Evolutionary conservation across 2,797 vertebrate species (phyloP), one percentile per base, ranked within the genome.

Genomic region (Gallinago solitaria): DNA sequence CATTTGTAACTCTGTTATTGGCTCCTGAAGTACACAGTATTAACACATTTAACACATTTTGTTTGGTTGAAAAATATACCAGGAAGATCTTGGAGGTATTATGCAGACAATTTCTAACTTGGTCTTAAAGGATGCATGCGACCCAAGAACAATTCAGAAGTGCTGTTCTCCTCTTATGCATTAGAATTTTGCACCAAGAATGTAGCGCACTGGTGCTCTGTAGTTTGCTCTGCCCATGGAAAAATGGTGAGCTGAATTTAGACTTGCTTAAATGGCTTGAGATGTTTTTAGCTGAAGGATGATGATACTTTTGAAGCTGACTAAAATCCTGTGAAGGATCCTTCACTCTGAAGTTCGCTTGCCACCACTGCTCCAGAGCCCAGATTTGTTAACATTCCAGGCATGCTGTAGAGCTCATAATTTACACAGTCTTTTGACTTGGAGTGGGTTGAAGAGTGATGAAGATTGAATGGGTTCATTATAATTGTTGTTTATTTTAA

Each of bases 301-400:
- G 47, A 59, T 59, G 48, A 69, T 64, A 30, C 47, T 87, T 76
- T n/a, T 67, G 69, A 70, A 67, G 32, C 15, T 83, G 73, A 77
- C 64, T 84, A 32, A 74, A 95, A 85, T 53, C 33, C 37, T 47
- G 12, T 80, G 83, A 78, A 76, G 60, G 20, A 84, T 90, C 16
- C 45, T 90, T 87, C 47, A 41, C 64, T 64, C 74, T 59, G 3
- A 47, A 77, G 12, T 71, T 95, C 65, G 54, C 41, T 95, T 94
- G 33, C 70, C 74, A 80, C 83, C 23, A 15, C 24, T 90, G 64
- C 30, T 83, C 51, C 41, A 70, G 45, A 74, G 37, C 37, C 9
- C 51, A 51, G 57, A 92, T 95, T 74, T 96, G 80, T 86, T 84
- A 71, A 68, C 74, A 60, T 92, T 95, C 77, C 83, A 68, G 33